A percentile compares a stretch with the other conserved stretches of the same genome.
These are phyloP conservation scores for Atta texana DNA, from an alignment of 1,140 invertebrate species.

Conservation along the genomic window DNA sequence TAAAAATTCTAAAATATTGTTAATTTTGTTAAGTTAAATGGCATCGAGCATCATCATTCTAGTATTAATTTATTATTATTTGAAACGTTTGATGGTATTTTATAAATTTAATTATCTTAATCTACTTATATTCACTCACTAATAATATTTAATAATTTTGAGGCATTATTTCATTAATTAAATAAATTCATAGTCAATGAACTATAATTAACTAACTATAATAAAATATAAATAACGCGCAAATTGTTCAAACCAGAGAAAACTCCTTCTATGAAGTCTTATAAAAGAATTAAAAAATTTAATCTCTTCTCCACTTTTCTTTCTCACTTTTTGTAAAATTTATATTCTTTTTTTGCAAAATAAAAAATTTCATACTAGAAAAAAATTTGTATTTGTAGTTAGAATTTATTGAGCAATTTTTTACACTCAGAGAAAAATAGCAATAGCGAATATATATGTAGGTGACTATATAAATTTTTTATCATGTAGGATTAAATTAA, in stretches of 20 bases:
- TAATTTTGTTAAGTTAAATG: neutral
- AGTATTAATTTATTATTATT: neutral
- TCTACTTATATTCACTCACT: neutral
- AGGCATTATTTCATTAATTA: neutral
- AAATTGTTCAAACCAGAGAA: neutral
- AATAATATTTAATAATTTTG: conserved; percentile 22
- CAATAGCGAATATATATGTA: too few relatives aligned
- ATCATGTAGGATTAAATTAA: too few relatives aligned
- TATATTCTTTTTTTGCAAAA: too few relatives aligned
- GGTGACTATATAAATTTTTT: too few relatives aligned
- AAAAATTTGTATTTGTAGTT: neutral
- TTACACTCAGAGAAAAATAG: too few relatives aligned
- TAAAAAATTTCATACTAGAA: conserved; percentile 12
- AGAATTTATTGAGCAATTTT: conserved; percentile 15
- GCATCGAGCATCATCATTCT: neutral
- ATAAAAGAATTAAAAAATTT: conserved; percentile 23
- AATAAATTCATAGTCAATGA: neutral
- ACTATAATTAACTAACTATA: neutral
- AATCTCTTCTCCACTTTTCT: neutral
- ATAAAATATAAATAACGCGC: neutral
- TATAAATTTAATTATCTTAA: conserved; percentile 19
- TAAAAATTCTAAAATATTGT: neutral
- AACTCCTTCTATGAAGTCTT: neutral
- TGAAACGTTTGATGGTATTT: neutral
- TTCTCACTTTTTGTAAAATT: too few relatives aligned